Conservation (phyloP, 2,797 vertebrate genomes). For the Cyclopterus lumpus region DNA sequence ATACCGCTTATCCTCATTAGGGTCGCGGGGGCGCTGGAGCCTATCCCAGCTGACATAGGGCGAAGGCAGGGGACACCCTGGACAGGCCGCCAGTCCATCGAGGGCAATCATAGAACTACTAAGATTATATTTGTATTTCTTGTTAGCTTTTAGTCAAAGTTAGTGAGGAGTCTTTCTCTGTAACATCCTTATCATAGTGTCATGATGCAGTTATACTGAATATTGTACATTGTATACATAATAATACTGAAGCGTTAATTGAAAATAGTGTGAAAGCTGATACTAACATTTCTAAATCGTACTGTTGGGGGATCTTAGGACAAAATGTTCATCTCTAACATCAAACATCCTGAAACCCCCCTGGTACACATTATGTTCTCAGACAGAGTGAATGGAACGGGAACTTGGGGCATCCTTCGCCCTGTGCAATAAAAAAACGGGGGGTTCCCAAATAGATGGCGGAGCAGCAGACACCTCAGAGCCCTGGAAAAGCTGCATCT, state of each 20-base stretch:
- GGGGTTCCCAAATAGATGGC: slow-evolving; percentile 27
- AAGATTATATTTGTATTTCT: not conserved
- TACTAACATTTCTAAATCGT: not conserved
- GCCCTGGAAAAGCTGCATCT: slow-evolving; percentile 55
- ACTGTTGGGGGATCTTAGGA: not conserved
- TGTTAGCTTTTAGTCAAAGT: not conserved
- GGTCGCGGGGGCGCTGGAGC: no score
- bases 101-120: not conserved
- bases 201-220: not conserved
- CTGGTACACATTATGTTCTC: not conserved
- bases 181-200: not conserved
- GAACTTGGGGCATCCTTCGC: not conserved
- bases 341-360: not conserved
- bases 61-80: no score
- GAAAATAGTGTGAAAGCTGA: not conserved
- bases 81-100: no score
- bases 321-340: not conserved
- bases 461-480: slow-evolving; percentile 48
- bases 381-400: not conserved
- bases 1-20: no score
- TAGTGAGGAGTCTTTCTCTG: not conserved
- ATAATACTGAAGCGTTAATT: not conserved
- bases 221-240: not conserved
- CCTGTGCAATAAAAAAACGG: slow-evolving; percentile 17
- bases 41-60: no score